phyloP scores from a whole-genome alignment of 35 echinoderm and acorn worm species.

The Ophioderma brevispina region DNA sequence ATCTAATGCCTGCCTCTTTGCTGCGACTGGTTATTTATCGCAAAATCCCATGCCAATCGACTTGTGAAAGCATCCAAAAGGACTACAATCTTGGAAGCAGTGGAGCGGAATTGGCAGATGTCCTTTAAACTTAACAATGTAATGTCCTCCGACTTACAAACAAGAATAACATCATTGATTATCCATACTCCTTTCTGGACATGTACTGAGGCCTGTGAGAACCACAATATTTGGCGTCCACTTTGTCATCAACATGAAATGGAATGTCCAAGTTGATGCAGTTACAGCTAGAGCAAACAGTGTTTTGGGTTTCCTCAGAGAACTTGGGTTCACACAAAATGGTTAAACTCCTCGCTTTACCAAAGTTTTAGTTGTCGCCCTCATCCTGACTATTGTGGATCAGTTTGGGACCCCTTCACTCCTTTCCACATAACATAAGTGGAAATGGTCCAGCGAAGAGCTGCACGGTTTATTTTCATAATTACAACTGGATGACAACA shows the following conservation, averaged over 20 bases:
- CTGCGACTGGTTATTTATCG: constrained; percentile 28
- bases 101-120: not conserved
- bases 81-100: not conserved
- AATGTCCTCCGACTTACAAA: not conserved
- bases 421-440: no score
- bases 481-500: no score
- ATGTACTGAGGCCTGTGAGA: not conserved
- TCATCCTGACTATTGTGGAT: no score
- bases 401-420: no score
- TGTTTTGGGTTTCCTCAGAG: no score
- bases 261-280: not conserved
- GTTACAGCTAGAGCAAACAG: not conserved
- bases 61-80: not conserved
- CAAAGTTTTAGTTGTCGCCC: no score
- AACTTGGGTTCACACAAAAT: no score
- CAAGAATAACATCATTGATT: not conserved
- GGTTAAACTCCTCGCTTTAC: no score
- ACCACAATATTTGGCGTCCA: not conserved
- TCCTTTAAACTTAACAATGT: not conserved
- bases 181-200: not conserved
- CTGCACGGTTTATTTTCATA: no score
- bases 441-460: no score
- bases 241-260: not conserved
- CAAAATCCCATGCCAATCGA: not conserved
- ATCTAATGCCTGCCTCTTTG: constrained; percentile 4